Base-by-base conservation (phyloP, 2,888 invertebrate genomes). In the Octonoba sinensis region DNA sequence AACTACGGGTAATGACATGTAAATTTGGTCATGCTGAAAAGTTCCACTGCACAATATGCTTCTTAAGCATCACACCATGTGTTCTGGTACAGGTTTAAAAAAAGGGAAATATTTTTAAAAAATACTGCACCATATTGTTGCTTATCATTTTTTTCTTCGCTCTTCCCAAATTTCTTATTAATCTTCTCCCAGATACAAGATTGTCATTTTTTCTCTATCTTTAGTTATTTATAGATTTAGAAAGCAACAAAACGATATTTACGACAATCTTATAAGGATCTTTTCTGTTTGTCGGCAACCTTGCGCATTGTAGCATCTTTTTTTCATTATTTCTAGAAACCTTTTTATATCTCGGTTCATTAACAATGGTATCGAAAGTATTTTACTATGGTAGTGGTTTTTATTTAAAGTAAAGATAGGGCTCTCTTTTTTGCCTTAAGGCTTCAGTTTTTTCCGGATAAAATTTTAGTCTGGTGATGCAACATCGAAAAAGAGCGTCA, bases 361-460 rank as follows among this genome's bases (percentile, higher is more conserved):
- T 82, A 82, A 70, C 81, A 82, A 70, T 69, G 24, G 65, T 82
- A 82, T 82, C 74, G 81, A 82, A 60, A 82, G 69, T 71, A 70
- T 82, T 82, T 81, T 75, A 75, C 75, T 75, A 56, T 57, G 24
- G 27, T 49, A 51, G 70, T 59, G 22, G 81, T 74, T 82, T 82
- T 75, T 75, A 65, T 74, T 82, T 74, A 69, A 70, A 65, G 59
- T 62, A 73, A 64, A 62, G 60, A 51, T 18, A 59, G 60, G 13
- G 27, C 22, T 56, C 54, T 69, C 36, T 74, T 73, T 73, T 79
- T 18, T 73, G 46, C 77, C 47, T 57, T 57, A 11, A 22, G 46
- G 57, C 59, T 47, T 16, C 22, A 46, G 18, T 69, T 66, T 24
- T 66, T 66, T 66, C 18, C 2, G 22, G 18, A n/a, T n/a, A 22